Evolutionary conservation across 2,888 invertebrate genomes (phyloP).

Genomic region (Cheilosia impressa): DNA sequence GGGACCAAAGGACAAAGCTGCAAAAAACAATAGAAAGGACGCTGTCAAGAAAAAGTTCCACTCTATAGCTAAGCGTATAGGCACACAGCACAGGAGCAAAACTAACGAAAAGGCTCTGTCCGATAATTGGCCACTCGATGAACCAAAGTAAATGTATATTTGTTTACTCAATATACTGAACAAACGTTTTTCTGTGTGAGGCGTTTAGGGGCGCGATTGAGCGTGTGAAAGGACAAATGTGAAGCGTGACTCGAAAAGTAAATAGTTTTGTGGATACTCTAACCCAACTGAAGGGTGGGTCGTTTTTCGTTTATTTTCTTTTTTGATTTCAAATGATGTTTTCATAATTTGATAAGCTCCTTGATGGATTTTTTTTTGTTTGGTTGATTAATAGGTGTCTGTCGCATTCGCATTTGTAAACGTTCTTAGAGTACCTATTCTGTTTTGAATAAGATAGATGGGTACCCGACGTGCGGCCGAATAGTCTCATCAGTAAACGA

Average conservation of each 20-base stretch:
- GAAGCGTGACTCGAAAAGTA: constrained; percentile 66
- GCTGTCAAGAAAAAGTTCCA: constrained; percentile 19
- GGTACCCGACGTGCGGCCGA: no score
- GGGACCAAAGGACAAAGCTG: constrained; percentile 29
- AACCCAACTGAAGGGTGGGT: no score
- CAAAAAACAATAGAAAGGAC: constrained; percentile 15
- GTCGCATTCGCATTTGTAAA: not conserved
- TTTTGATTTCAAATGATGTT: no score
- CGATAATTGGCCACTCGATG: constrained; percentile 60
- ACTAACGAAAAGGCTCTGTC: constrained; percentile 18
- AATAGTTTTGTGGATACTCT: constrained; percentile 13
- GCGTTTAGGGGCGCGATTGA: constrained; percentile 64
- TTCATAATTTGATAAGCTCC: no score
- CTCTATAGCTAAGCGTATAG: not conserved
- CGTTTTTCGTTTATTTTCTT: no score
- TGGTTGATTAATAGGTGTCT: not conserved
- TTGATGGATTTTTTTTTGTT: not conserved
- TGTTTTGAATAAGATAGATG: no score
- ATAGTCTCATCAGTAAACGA: no score
- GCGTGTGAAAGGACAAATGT: constrained; percentile 55
- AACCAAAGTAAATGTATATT: constrained; percentile 48
- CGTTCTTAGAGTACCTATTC: no score
- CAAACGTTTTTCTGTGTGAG: constrained; percentile 39
- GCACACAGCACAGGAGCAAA: not conserved
- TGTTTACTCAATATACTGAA: constrained; percentile 55